Evolutionary conservation across 2,888 invertebrate genomes (phyloP).

Genomic region (Sinopyrophorus schimmeli): DNA sequence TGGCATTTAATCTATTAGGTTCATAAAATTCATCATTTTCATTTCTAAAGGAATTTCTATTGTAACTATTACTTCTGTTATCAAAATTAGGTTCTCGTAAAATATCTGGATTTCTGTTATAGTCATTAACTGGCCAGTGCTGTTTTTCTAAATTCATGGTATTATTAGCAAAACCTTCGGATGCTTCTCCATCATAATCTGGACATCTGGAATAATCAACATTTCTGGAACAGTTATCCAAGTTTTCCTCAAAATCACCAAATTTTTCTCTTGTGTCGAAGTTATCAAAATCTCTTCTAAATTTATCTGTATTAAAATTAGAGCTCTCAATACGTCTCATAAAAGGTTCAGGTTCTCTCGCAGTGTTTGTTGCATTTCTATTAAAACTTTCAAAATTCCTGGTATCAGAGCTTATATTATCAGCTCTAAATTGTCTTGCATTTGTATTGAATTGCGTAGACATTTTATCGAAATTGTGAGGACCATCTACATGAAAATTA

Average conservation of each 20-base stretch:
- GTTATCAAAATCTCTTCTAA: slow-evolving; percentile 18
- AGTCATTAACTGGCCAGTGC: slow-evolving; percentile 1
- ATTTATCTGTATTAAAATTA: slow-evolving; percentile 17
- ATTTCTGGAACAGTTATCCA: too few species aligned
- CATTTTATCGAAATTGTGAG: slow-evolving; percentile 7
- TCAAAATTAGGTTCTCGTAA: slow-evolving; percentile 9
- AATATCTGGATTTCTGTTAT: slow-evolving; percentile 10
- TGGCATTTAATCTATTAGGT: too few species aligned
- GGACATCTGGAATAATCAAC: too few species aligned
- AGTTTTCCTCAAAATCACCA: too few species aligned
- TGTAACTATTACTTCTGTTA: slow-evolving; percentile 11
- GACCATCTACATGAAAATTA: too few species aligned
- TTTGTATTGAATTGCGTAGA: not conserved
- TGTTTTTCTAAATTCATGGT: too few species aligned
- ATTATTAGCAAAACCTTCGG: too few species aligned
- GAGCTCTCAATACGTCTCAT: slow-evolving; percentile 8
- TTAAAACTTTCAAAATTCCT: slow-evolving; percentile 13
- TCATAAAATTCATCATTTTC: too few species aligned
- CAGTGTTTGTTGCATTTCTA: slow-evolving; percentile 11
- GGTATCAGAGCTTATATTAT: too few species aligned
- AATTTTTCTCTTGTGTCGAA: slow-evolving; percentile 7
- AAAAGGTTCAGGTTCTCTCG: slow-evolving; percentile 18
- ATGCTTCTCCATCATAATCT: too few species aligned
- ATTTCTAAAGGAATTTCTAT: slow-evolving; percentile 11
- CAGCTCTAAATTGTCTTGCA: too few species aligned